These are phyloP conservation scores for Plagodis dolabraria DNA, from an alignment of 2,888 invertebrate species.

Conservation along the genomic window DNA sequence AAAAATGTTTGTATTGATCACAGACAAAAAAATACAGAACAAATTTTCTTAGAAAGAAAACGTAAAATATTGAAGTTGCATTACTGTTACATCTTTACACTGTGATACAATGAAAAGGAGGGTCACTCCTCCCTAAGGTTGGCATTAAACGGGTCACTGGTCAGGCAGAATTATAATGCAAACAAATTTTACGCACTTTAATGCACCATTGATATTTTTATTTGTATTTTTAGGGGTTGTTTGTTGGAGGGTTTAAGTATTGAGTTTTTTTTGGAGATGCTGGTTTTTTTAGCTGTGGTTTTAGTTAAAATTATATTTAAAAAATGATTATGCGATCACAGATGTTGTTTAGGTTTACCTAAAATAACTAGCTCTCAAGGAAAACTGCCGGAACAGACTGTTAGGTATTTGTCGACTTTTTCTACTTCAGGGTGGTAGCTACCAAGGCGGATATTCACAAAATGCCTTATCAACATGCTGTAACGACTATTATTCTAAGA, in stretches of 20 bases:
- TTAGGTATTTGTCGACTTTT: too few relatives aligned
- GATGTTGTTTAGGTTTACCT: too few relatives aligned
- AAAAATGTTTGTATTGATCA: too few relatives aligned
- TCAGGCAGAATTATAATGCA: slow-evolving; percentile 80
- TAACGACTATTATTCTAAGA: too few relatives aligned
- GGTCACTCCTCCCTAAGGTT: slow-evolving; percentile 63
- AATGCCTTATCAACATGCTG: too few relatives aligned
- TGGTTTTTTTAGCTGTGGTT: slow-evolving; percentile 1
- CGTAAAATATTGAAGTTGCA: neutral
- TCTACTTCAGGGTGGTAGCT: too few relatives aligned
- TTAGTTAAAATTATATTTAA: neutral
- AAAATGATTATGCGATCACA: too few relatives aligned
- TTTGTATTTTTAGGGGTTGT: slow-evolving; percentile 26
- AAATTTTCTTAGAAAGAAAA: too few relatives aligned
- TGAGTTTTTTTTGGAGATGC: neutral
- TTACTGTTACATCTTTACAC: slow-evolving; percentile 10
- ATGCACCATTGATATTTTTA: slow-evolving; percentile 77
- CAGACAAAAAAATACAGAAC: too few relatives aligned
- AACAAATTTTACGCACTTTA: slow-evolving; percentile 79
- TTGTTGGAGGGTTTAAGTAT: slow-evolving; percentile 7
- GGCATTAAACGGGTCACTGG: slow-evolving; percentile 78
- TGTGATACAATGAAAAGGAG: slow-evolving; percentile 55
- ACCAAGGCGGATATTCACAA: too few relatives aligned
- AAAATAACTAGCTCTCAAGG: too few relatives aligned
- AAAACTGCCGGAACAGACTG: too few relatives aligned